phyloP scores from a whole-genome alignment of 2,797 vertebrate species.

The Poeciliopsis turneri region DNA sequence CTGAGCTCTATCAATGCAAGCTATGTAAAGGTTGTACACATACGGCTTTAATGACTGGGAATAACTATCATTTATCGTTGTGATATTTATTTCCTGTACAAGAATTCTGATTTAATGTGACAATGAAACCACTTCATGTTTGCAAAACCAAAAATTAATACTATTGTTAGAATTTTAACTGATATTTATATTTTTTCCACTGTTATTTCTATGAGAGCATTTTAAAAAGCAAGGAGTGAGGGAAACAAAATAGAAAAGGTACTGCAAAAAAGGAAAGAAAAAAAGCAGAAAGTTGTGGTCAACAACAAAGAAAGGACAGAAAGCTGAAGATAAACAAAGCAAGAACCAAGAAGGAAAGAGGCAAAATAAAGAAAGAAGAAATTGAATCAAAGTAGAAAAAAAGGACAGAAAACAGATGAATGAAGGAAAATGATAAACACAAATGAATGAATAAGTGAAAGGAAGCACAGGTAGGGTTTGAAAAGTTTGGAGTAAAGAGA shows the following conservation, averaged over 20 bases:
- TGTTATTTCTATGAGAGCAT: background rate
- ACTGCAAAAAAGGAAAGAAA: background rate
- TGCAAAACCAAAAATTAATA: background rate
- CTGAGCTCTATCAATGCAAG: background rate
- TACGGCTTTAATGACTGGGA: background rate
- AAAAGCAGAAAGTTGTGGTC: background rate
- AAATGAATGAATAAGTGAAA: background rate
- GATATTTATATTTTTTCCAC: background rate
- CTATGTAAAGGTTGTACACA: background rate
- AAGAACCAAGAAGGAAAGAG: background rate
- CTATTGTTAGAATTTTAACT: background rate
- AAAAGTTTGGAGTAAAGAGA: background rate
- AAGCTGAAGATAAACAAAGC: background rate
- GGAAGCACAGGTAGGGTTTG: background rate
- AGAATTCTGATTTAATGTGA: background rate
- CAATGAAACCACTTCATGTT: background rate
- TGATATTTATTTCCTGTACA: background rate
- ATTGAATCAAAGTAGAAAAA: background rate
- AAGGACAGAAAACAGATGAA: background rate
- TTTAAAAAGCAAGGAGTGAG: background rate
- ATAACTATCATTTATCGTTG: background rate
- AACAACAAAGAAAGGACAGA: background rate
- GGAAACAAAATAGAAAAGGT: background rate
- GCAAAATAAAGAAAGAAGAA: background rate
- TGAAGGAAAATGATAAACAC: background rate